Evolutionary conservation across 1,140 invertebrate species (phyloP), one percentile per base, ranked within the genome.

Genomic region (Lepidurus packardi): DNA sequence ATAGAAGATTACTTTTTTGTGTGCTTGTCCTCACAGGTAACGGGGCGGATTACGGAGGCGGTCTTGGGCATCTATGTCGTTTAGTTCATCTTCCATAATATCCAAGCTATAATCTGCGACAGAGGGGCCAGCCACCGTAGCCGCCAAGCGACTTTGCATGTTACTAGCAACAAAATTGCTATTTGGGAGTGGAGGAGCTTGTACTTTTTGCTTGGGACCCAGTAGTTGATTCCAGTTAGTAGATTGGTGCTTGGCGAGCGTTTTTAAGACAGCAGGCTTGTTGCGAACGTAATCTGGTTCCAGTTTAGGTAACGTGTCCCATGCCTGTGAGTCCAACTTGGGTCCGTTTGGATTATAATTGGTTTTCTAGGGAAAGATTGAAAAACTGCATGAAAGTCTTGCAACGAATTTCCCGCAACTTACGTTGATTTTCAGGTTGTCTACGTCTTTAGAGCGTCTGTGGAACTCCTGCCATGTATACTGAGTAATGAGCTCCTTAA

Each of bases 221-320:
- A 77, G 75, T 77, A 77, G 47, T 42, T 44, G 75, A 42, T 77
- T 77, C 75, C 75, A 77, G 10, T 65, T 21, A 16, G 21, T 21
- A 16, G 53, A 8, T 21, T 65, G 53, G 13, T 13, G 21, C 9
- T 21, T 13, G 1, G 53, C 16, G 16, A 65, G 13, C 1, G 7
- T 1, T 13, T n/a, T 5, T 1, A 65, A 16, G 13, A 65, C 53
- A 16, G 21, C 13, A 7, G 53, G 53, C 13, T 65, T 65, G 53
- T 65, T 65, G 16, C 53, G 53, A 8, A 65, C 53, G 13, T 13
- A 65, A 16, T 65, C 53, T 9, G 53, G 53, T 7, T 65, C 53
- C 21, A 65, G 13, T 65, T 65, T 65, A 7, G 53, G 7, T 3
- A 65, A 65, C 7, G 53, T 65, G 21, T 65, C 53, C 53, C 53